Base-by-base conservation (phyloP, 2,888 invertebrate genomes). In the Tridacna crocea region DNA sequence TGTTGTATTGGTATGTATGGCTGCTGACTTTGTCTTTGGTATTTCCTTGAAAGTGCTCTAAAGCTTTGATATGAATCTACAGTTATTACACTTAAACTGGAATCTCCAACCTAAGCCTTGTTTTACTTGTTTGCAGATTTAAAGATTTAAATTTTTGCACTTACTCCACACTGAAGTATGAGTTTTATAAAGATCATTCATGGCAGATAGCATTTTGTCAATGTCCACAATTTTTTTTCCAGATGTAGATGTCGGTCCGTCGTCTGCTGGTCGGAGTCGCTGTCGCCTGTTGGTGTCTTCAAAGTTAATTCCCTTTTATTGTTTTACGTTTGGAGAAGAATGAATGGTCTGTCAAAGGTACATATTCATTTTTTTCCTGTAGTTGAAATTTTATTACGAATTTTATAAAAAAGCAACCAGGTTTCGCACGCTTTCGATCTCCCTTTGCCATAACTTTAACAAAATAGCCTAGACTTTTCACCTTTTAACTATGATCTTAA, bases 121-220 rank as follows among this genome's bases (percentile, higher is more conserved):
- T 47, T 68, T 68, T 36, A 68, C 46, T 68, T 68, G 46, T 46
- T 27, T 68, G 68, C n/a, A 26, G 26, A 63, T 63, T 63, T 26
- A 2, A 26, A 63, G 24, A 27, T 26, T 26, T 15, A 63, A 26
- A 63, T 63, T 63, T 63, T 11, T 63, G 27, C 63, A 63, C 19
- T 63, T 63, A 27, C 26, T 19, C 27, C 26, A 15, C 27, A 27
- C 24, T 26, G 63, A 22, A 11, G 24, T 63, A 27, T 63, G 63
- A 26, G 63, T 15, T 63, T 63, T 63, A 13, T 27, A 27, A 0
- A 63, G 6, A 27, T 26, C 24, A 63, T 63, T 63, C 11, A 26
- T 63, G 24, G 11, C 27, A 13, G 24, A 26, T 27, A 63, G 24
- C 13, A 63, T 27, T 63, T 15, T 63, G 12, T 63, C 26, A 12